Evolutionary conservation across 2,888 invertebrate species (phyloP), one percentile per base, ranked within the genome.

Genomic region (Torymus texanus): DNA sequence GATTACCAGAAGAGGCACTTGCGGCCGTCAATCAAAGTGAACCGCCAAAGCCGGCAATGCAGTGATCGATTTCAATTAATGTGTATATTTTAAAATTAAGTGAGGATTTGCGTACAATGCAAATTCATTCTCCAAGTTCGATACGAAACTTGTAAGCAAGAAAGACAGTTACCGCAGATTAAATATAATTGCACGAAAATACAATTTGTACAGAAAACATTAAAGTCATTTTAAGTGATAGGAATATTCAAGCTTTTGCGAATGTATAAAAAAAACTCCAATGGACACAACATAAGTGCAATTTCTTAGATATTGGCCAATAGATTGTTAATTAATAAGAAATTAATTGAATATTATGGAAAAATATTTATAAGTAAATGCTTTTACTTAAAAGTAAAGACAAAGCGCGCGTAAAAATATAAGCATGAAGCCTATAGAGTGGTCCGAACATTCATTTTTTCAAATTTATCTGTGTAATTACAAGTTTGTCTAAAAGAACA

Each of bases 1-100:
- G 94, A 78, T 92, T 98, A 86, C 96, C 97, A 12, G 97, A 97
- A 80, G 98, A 98, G 92, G 97, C 97, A 21, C 93, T 94, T 75
- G 93, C 94, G 86, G 96, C 97, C 24, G 94, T 95, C 18, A 89
- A 87, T 85, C 86, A 84, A 62, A 86, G 83, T 61, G 88, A 89
- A 81, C 86, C 86, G 73, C 87, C 85, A 72, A 84, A 87, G 81
- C 87, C 88, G 81, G 87, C 88, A 53, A 84, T 85, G 79, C 87
- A 88, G 82, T 87, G 85, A 87, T 82, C n/a, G 16, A 76, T 70
- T 76, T 76, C 59, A 81, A 70, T 70, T 71, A 77, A 70, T 51
- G 51, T 79, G 77, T 81, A 68, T 11, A 79, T 75, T 79, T 24
- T 72, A 72, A 73, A 62, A 70, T 59, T 73, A 73, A 81, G 75